A percentile compares a stretch with the other conserved stretches of the same genome.
These are phyloP conservation scores for Centroberyx gerrardi DNA, from an alignment of 2,797 vertebrate genomes.

Conservation along the genomic window DNA sequence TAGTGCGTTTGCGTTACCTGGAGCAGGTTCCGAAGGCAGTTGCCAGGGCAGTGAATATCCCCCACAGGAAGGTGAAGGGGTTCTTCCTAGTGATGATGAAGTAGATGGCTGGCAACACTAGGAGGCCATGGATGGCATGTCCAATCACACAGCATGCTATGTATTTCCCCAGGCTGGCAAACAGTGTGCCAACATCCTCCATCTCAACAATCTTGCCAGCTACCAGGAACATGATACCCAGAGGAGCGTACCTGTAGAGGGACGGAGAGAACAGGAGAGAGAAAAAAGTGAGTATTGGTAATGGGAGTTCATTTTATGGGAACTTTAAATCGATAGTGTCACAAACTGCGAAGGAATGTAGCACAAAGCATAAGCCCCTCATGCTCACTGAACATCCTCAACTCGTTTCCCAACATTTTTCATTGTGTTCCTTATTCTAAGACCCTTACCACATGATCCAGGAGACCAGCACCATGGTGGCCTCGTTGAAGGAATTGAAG, in stretches of 20 bases:
- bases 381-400: background rate
- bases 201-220: conserved; percentile 93
- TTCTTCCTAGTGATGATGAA: conserved; percentile 90
- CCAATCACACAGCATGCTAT: conserved; percentile 91
- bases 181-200: conserved; percentile 86
- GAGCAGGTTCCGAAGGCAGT: conserved; percentile 94
- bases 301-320: background rate
- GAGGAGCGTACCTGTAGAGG: conserved; percentile 89
- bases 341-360: background rate
- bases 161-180: conserved; percentile 91
- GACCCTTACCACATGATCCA: conserved; percentile 91
- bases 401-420: background rate
- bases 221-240: conserved; percentile 95
- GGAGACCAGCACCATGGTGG: conserved; percentile 89
- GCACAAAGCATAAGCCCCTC: background rate
- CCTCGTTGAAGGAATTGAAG: conserved; percentile 90
- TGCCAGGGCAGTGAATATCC: conserved; percentile 88
- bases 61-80: conserved; percentile 92
- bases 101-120: conserved; percentile 91
- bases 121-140: conserved; percentile 89
- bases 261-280: background rate
- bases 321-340: background rate
- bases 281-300: background rate
- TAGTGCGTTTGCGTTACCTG: conserved; percentile 82
- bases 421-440: background rate